Evolutionary conservation across 2,113 vertebrate species (phyloP).

Genomic region (Myocastor coypus): DNA sequence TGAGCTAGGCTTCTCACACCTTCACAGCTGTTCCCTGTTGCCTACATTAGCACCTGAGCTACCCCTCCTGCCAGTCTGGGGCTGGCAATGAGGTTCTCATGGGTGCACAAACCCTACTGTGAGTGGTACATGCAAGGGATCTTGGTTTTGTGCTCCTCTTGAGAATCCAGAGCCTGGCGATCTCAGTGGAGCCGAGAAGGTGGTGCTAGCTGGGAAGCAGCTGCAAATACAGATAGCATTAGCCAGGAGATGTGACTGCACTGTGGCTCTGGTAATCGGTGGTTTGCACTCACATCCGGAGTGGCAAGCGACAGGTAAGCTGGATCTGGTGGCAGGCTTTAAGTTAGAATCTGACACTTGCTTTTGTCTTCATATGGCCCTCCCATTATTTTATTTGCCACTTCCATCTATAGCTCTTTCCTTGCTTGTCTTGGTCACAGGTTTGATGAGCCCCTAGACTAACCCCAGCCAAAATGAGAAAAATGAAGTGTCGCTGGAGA

Average conservation of each 20-base stretch:
- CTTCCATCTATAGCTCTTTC: not conserved
- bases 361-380: too few species aligned
- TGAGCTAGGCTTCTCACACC: not conserved
- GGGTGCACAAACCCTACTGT: not conserved
- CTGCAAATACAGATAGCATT: not conserved
- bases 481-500: not conserved
- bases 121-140: not conserved
- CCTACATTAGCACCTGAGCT: not conserved
- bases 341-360: not conserved
- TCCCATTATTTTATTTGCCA: not conserved
- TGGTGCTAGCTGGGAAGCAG: not conserved
- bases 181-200: not conserved
- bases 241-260: not conserved
- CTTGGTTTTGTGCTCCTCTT: not conserved
- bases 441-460: not conserved
- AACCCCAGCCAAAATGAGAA: not conserved
- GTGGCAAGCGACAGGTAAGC: not conserved
- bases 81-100: not conserved
- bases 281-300: not conserved
- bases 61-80: not conserved
- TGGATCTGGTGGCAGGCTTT: not conserved
- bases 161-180: not conserved
- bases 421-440: not conserved
- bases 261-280: not conserved
- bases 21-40: too few species aligned